Evolutionary conservation across 2,888 invertebrate genomes (phyloP).

Genomic region (Cheilosia scutellata): DNA sequence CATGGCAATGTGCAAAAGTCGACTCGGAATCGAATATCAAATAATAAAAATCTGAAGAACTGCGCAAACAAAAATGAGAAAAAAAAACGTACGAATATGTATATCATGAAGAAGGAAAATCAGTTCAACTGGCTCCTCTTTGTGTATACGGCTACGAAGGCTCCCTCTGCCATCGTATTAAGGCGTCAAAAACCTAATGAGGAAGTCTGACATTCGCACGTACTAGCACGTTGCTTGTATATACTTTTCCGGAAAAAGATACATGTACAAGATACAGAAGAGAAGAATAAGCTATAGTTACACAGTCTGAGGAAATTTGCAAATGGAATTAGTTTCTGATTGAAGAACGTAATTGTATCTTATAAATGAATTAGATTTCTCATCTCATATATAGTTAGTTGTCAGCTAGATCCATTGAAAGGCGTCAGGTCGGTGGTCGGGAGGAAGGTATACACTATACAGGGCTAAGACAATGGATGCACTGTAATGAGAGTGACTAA

Average conservation of each 20-base stretch:
- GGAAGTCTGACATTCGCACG: slow-evolving; percentile 72
- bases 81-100: slow-evolving; percentile 1
- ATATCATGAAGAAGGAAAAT: slow-evolving; percentile 49
- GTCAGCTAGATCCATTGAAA: not conserved
- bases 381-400: slow-evolving; percentile 25
- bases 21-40: slow-evolving; percentile 50
- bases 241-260: slow-evolving; percentile 50
- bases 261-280: not conserved
- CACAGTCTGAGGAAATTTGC: slow-evolving; percentile 68
- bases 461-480: slow-evolving; percentile 35
- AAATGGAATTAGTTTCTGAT: slow-evolving; percentile 71
- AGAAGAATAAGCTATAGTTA: slow-evolving; percentile 34
- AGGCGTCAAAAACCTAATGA: slow-evolving; percentile 71
- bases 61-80: not conserved
- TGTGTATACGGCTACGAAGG: slow-evolving; percentile 4
- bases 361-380: slow-evolving; percentile 70
- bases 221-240: slow-evolving; percentile 40
- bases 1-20: slow-evolving; percentile 43
- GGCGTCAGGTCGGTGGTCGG: not conserved
- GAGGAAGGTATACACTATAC: not conserved
- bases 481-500: slow-evolving; percentile 47
- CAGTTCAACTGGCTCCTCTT: slow-evolving; percentile 50
- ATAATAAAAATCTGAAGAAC: slow-evolving; percentile 30
- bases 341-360: slow-evolving; percentile 72
- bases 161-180: slow-evolving; percentile 41